A percentile compares a stretch with the other conserved stretches of the same genome.
phyloP scores from a whole-genome alignment of 2,797 vertebrate species.

The Somateria mollissima region DNA sequence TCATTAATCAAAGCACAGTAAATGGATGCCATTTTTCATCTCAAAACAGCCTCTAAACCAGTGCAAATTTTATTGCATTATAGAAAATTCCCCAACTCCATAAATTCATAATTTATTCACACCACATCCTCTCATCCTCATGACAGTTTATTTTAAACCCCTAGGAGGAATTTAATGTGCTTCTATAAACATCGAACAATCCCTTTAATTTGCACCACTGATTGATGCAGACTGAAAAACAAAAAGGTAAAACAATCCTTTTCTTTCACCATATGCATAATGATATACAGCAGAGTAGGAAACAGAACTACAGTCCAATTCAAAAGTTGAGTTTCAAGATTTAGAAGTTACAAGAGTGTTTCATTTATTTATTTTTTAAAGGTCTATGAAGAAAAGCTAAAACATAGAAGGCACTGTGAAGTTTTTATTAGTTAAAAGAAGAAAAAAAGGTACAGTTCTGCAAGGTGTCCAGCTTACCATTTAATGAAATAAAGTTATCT shows the following conservation, averaged over 20 bases:
- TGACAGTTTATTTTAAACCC: constrained; percentile 44
- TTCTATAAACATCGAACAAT: constrained; percentile 54
- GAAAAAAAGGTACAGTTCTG: not conserved
- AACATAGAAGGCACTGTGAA: constrained; percentile 37
- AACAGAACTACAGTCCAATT: not conserved
- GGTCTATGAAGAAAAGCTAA: not conserved
- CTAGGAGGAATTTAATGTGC: constrained; percentile 46
- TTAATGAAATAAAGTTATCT: constrained; percentile 10
- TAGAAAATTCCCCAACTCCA: constrained; percentile 48
- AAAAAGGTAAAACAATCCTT: not conserved
- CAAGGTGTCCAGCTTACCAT: not conserved
- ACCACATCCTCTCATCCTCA: constrained; percentile 11
- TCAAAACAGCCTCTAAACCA: constrained; percentile 64
- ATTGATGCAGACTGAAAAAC: constrained; percentile 47
- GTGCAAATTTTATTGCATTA: constrained; percentile 71
- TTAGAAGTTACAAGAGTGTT: not conserved
- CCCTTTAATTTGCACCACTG: constrained; percentile 60
- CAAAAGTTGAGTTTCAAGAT: not conserved
- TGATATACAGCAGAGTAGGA: constrained; percentile 3
- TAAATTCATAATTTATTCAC: constrained; percentile 52
- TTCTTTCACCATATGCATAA: not conserved
- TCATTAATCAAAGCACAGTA: constrained; percentile 67
- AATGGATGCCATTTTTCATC: constrained; percentile 61
- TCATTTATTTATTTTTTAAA: not conserved
- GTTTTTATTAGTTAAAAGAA: not conserved